A percentile compares a stretch with the other conserved stretches of the same genome.
These are phyloP conservation scores for Tychaedon coryphoeus DNA, from an alignment of 2,113 vertebrate genomes.

Conservation along the genomic window DNA sequence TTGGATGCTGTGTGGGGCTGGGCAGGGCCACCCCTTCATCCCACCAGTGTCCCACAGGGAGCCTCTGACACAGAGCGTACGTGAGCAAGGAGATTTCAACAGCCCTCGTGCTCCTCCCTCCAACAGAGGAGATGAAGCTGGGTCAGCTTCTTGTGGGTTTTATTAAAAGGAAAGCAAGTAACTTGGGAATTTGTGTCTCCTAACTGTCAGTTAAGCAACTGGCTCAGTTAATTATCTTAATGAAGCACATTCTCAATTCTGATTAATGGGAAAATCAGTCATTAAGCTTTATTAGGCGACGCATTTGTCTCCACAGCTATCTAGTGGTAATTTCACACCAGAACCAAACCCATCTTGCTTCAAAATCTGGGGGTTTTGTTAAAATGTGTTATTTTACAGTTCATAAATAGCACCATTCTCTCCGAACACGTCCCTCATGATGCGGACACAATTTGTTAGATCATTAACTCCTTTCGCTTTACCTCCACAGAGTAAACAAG, in stretches of 20 bases:
- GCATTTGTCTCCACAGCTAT: slow-evolving; percentile 62
- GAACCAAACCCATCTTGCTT: background rate
- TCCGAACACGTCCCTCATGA: slow-evolving; percentile 40
- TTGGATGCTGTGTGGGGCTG: background rate
- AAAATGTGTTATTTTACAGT: slow-evolving; percentile 31
- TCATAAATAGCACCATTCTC: slow-evolving; percentile 36
- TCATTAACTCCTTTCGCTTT: slow-evolving; percentile 61
- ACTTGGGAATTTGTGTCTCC: slow-evolving; percentile 50
- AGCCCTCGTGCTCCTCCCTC: background rate
- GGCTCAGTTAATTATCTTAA: slow-evolving; percentile 72
- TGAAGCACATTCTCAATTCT: slow-evolving; percentile 66
- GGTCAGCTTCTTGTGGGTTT: slow-evolving; percentile 8
- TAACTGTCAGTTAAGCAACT: slow-evolving; percentile 51
- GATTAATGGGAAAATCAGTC: slow-evolving; percentile 69
- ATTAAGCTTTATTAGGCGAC: slow-evolving; percentile 68
- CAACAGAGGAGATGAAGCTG: background rate
- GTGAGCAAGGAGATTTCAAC: background rate
- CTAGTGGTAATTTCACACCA: slow-evolving; percentile 29
- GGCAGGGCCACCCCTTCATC: background rate
- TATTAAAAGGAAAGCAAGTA: slow-evolving; percentile 50
- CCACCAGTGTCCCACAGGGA: background rate
- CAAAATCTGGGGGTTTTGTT: background rate
- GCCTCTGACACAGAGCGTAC: accelerated
- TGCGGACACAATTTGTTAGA: slow-evolving; percentile 52
- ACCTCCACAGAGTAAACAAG: slow-evolving; percentile 57